Evolutionary conservation across 2,113 vertebrate genomes (phyloP).

Genomic region (Chaetodon auriga): DNA sequence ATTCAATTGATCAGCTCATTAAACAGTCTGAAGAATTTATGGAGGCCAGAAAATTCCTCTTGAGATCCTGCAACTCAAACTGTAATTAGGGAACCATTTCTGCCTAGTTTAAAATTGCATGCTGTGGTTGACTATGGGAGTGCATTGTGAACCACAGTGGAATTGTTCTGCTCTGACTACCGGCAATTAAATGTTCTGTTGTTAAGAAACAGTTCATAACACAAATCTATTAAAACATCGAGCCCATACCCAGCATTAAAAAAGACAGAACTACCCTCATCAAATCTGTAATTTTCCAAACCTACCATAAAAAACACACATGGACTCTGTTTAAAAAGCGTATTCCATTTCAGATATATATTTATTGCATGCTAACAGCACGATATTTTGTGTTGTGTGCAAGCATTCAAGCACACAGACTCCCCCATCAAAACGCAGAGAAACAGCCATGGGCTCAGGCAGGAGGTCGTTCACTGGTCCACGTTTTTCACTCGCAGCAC

Average conservation of each 20-base stretch:
- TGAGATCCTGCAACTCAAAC: conserved; percentile 9
- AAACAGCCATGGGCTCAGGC: background rate
- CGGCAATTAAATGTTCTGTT: conserved; percentile 36
- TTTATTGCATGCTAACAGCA: conserved; percentile 84
- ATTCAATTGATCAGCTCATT: conserved; percentile 12
- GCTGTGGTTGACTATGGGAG: conserved; percentile 17
- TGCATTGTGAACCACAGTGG: conserved; percentile 14
- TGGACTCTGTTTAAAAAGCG: conserved; percentile 68
- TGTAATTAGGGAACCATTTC: conserved; percentile 28
- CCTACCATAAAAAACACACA: conserved; percentile 53
- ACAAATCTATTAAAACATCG: conserved; percentile 16
- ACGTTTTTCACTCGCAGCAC: conserved; percentile 96
- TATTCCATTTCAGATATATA: conserved; percentile 76
- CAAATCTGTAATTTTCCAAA: conserved; percentile 13
- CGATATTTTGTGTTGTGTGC: conserved; percentile 54
- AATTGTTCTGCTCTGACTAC: conserved; percentile 31
- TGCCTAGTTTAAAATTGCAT: conserved; percentile 20
- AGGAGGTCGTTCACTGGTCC: conserved; percentile 85
- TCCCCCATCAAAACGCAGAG: conserved; percentile 13
- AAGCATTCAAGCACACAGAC: conserved; percentile 36
- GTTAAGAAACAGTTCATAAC: conserved; percentile 38
- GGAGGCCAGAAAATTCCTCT: conserved; percentile 5
- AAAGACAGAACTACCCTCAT: background rate
- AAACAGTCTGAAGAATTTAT: conserved; percentile 15
- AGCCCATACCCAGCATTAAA: background rate